Evolutionary conservation across 2,797 vertebrate species (phyloP), one percentile per base, ranked within the genome.

Genomic region (Rhynchonycteris naso): DNA sequence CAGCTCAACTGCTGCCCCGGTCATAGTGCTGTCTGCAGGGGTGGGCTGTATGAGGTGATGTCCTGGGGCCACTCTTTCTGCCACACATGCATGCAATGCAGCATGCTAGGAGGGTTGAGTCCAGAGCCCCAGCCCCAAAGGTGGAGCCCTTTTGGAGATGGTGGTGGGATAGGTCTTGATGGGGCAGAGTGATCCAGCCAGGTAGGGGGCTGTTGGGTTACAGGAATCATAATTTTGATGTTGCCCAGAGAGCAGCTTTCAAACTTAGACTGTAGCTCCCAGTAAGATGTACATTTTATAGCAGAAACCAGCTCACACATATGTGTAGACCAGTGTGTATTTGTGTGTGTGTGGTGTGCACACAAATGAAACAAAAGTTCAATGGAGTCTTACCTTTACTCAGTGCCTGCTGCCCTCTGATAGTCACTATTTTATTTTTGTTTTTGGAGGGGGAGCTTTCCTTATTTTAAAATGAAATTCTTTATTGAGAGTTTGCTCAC

Each of bases 331-430:
- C 1, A 30, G 35, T 0, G 61, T 33, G 1, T 18, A 19, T 15
- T 12, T 18, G 24, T 15, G 15, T 3, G 5, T 3, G 26, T 6
- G 22, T 21, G 52, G 26, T 7, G 13, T 30, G 14, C n/a, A 10
- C 0, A 24, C 16, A 16, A 10, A 26, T 18, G 56, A 58, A 65
- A 7, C 28, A 8, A 1, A 15, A n/a, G 50, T 33, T 76, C 47
- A 33, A 0, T 0, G 28, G 30, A 11, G 14, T 43, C 84, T 47
- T 28, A 22, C 56, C 26, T 30, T 19, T 16, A 4, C 71, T 11
- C 15, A 4, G 3, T 1, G 13, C 10, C 56, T 50, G 47, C 68
- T 15, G 7, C 5, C 0, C 58, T 28, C 28, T 0, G 0, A 2
- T 6, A 5, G 43, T 38, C 28, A 24, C 81, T 28, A 0, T 2